Percentiles rank a stretch among this genome's conserved stretches.
These are phyloP conservation scores for Caradrina clavipalpis DNA, from an alignment of 2,888 invertebrate species.

Conservation along the genomic window DNA sequence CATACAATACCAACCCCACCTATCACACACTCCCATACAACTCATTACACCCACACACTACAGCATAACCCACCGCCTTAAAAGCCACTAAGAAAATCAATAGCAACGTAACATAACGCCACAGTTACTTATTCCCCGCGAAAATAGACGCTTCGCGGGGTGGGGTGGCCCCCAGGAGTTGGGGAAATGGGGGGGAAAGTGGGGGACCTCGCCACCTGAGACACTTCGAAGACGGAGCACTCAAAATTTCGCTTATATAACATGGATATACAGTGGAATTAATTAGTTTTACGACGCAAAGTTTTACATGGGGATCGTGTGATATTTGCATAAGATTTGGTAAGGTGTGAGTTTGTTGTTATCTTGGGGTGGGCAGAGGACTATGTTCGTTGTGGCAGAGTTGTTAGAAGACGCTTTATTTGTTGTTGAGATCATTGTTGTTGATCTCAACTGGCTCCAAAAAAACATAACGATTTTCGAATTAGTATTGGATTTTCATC, in stretches of 20 bases:
- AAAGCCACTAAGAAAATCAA: slow-evolving; percentile 67
- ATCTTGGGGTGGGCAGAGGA: slow-evolving; percentile 25
- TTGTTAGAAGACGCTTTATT: background rate
- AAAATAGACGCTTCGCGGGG: slow-evolving; percentile 75
- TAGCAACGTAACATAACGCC: slow-evolving; percentile 62
- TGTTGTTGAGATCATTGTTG: background rate
- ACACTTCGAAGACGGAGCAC: slow-evolving; percentile 78
- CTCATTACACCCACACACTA: background rate
- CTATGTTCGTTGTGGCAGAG: slow-evolving; percentile 3
- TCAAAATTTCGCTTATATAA: slow-evolving; percentile 82
- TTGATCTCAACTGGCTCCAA: too few relatives aligned
- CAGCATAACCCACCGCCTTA: slow-evolving; percentile 40
- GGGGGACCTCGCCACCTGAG: slow-evolving; percentile 76
- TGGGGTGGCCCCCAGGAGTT: slow-evolving; percentile 35
- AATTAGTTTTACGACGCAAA: slow-evolving; percentile 73
- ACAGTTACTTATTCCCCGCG: slow-evolving; percentile 77
- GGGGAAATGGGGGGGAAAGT: slow-evolving; percentile 32
- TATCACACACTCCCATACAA: background rate
- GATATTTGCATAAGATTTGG: slow-evolving; percentile 64
- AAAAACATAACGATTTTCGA: too few relatives aligned
- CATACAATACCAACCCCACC: background rate
- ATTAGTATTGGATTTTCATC: too few relatives aligned
- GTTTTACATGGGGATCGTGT: slow-evolving; percentile 69
- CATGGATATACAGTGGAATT: slow-evolving; percentile 70
- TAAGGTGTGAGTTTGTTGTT: slow-evolving; percentile 51